Evolutionary conservation across 2,797 vertebrate genomes (phyloP).

Genomic region (Pseudocheirus occidentalis): DNA sequence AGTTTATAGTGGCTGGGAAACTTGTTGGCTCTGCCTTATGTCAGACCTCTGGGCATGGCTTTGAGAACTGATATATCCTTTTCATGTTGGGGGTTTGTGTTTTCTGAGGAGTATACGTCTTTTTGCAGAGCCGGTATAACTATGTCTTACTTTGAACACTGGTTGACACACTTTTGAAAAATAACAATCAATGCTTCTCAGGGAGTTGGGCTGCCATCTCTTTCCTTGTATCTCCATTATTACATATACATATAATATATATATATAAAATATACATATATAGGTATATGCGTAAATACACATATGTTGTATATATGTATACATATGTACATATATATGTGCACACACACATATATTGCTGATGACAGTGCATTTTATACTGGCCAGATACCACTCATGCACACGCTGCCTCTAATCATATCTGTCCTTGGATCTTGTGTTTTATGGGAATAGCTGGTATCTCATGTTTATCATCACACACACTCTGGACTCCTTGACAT

Average conservation of each 20-base stretch:
- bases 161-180: neutral
- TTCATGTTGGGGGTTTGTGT: neutral
- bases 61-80: neutral
- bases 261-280: too few species aligned
- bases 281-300: too few species aligned
- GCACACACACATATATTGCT: too few species aligned
- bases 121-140: neutral
- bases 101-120: neutral
- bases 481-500: neutral
- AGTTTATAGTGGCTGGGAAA: neutral
- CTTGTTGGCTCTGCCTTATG: neutral
- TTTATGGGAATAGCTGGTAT: neutral
- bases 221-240: neutral
- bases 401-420: accelerated
- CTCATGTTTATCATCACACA: neutral
- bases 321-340: too few species aligned
- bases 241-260: too few species aligned
- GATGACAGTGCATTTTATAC: accelerated
- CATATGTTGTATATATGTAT: too few species aligned
- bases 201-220: neutral
- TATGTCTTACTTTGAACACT: neutral
- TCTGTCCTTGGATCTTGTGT: neutral
- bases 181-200: neutral
- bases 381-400: too few species aligned
- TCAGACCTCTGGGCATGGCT: neutral